Percentiles rank a stretch among this genome's conserved stretches.
These are phyloP conservation scores for Pampusana beccarii DNA, from an alignment of 2,113 vertebrate species.

Conservation along the genomic window DNA sequence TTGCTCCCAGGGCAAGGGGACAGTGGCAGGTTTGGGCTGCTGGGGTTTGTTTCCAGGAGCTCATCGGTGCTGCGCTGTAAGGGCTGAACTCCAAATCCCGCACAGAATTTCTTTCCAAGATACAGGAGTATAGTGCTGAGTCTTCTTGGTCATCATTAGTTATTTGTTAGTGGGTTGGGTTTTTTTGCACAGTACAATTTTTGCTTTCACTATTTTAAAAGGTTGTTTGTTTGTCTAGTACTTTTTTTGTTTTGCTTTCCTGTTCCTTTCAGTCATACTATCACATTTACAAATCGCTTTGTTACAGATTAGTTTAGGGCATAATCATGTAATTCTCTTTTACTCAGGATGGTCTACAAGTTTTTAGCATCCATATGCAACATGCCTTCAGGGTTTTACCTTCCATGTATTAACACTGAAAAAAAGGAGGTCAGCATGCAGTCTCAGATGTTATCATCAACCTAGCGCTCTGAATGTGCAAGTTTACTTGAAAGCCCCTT, in stretches of 20 bases:
- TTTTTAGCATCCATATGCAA: background rate
- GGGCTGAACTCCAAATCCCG: background rate
- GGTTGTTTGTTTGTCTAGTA: background rate
- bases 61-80: background rate
- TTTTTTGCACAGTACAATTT: background rate
- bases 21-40: background rate
- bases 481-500: slow-evolving; percentile 2
- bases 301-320: background rate
- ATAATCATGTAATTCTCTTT: background rate
- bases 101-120: background rate
- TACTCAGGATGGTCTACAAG: background rate
- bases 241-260: background rate
- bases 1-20: background rate
- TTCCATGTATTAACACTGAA: background rate
- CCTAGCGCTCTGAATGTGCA: background rate
- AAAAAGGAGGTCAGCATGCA: background rate
- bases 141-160: background rate
- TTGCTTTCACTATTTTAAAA: background rate
- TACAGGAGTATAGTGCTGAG: background rate
- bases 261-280: background rate
- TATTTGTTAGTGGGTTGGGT: too few species aligned
- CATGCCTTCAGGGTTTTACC: background rate
- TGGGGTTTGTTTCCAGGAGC: background rate
- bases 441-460: background rate
- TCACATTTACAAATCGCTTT: background rate